phyloP scores from a whole-genome alignment of 23 tunicate species.

The Ciona savignyi region DNA sequence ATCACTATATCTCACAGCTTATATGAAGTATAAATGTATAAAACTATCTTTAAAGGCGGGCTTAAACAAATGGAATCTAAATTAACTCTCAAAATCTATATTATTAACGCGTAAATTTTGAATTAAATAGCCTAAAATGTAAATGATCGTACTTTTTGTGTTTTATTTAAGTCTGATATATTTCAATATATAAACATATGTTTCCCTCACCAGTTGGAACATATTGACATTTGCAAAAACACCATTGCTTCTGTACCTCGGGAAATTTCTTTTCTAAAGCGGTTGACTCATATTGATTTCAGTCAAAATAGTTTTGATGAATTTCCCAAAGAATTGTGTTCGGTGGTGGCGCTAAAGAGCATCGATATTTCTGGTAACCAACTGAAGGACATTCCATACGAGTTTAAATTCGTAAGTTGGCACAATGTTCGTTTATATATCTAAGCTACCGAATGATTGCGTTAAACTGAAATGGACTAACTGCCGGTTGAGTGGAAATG shows the following conservation, averaged over 20 bases:
- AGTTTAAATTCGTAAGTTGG: conserved; percentile 31
- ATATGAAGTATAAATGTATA: too few relatives aligned
- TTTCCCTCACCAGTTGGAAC: conserved; percentile 21
- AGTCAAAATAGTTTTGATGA: conserved; percentile 43
- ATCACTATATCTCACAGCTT: too few relatives aligned
- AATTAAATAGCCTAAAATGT: not conserved
- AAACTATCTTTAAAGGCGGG: too few relatives aligned
- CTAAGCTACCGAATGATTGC: too few relatives aligned
- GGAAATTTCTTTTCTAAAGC: conserved; percentile 13
- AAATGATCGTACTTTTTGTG: not conserved
- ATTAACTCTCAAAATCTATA: too few relatives aligned
- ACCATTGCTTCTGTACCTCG: conserved; percentile 23
- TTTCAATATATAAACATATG: not conserved
- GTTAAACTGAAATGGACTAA: too few relatives aligned
- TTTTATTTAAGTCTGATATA: not conserved
- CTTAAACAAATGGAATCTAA: too few relatives aligned
- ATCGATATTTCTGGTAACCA: conserved; percentile 29
- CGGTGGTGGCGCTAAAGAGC: conserved; percentile 15
- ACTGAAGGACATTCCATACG: conserved; percentile 31
- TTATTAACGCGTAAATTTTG: not conserved
- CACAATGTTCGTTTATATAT: too few relatives aligned
- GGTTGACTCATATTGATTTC: conserved; percentile 23
- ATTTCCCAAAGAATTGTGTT: conserved; percentile 36
- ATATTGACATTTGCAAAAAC: conserved; percentile 35
- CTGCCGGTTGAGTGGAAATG: too few relatives aligned